Evolutionary conservation across 2,797 vertebrate species (phyloP).

Genomic region (Betta splendens): DNA sequence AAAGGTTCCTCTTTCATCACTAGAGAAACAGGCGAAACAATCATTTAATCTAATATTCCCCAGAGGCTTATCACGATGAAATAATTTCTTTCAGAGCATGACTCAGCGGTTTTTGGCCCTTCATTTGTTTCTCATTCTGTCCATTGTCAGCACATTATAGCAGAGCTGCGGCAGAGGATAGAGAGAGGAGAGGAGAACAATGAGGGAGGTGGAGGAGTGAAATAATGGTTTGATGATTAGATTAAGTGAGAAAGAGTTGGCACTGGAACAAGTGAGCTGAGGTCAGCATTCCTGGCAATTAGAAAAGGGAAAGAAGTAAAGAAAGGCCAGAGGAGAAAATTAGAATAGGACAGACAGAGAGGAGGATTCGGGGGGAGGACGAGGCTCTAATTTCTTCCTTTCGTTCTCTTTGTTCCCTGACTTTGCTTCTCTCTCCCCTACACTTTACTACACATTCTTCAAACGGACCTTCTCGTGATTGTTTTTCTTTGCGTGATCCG

Average conservation of each 20-base stretch:
- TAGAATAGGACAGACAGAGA: conserved; percentile 17
- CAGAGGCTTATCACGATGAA: conserved; percentile 61
- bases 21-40: conserved; percentile 51
- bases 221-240: conserved; percentile 72
- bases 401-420: conserved; percentile 12
- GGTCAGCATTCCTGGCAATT: conserved; percentile 79
- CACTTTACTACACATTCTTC: no score
- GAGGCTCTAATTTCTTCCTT: conserved; percentile 25
- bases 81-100: conserved; percentile 55
- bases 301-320: conserved; percentile 53
- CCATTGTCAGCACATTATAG: conserved; percentile 48
- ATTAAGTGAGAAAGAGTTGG: conserved; percentile 74
- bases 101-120: conserved; percentile 55
- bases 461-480: no score
- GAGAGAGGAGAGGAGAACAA: conserved; percentile 30
- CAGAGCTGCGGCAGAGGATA: conserved; percentile 26
- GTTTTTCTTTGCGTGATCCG: no score
- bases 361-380: not conserved
- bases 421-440: not conserved
- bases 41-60: conserved; percentile 71
- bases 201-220: conserved; percentile 49
- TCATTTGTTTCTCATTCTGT: conserved; percentile 63
- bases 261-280: conserved; percentile 70
- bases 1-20: conserved; percentile 43
- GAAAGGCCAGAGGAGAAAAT: conserved; percentile 41